These are phyloP conservation scores for Lepisosteus oculatus DNA, from an alignment of 2,113 vertebrate genomes.

Conservation along the genomic window DNA sequence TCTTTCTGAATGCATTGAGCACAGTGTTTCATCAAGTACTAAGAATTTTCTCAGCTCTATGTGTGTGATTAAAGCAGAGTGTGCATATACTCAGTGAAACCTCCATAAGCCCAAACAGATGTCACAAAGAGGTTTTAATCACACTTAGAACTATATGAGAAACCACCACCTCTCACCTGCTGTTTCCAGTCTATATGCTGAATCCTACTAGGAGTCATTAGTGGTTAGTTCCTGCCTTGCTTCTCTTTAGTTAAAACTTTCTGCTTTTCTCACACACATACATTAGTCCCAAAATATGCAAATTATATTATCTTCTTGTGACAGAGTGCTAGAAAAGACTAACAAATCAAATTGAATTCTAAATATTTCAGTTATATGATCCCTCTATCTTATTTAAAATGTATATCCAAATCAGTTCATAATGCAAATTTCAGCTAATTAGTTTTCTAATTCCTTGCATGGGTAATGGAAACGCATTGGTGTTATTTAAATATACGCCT, in stretches of 20 bases:
- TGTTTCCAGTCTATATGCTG: neutral
- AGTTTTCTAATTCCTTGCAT: slow-evolving; percentile 87
- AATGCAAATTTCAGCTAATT: slow-evolving; percentile 70
- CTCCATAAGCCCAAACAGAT: too few relatives aligned
- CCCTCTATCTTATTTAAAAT: slow-evolving; percentile 42
- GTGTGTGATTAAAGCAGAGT: neutral
- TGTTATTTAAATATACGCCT: slow-evolving; percentile 80
- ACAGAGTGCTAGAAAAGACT: slow-evolving; percentile 19
- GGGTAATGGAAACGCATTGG: slow-evolving; percentile 80
- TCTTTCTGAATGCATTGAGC: too few relatives aligned
- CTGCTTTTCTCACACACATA: slow-evolving; percentile 17
- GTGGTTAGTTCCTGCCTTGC: neutral
- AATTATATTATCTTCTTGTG: slow-evolving; percentile 37
- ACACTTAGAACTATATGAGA: too few relatives aligned
- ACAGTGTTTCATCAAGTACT: too few relatives aligned
- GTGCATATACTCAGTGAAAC: neutral
- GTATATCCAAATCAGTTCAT: slow-evolving; percentile 50
- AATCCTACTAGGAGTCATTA: neutral
- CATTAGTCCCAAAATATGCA: slow-evolving; percentile 36
- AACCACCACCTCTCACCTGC: neutral
- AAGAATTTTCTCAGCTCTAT: neutral
- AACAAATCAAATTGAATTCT: slow-evolving; percentile 42
- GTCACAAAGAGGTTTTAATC: too few relatives aligned
- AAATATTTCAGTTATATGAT: slow-evolving; percentile 32
- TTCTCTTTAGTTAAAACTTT: slow-evolving; percentile 1